Base-by-base conservation (phyloP, 2,113 vertebrate genomes). In the Semicossyphus pulcher region DNA sequence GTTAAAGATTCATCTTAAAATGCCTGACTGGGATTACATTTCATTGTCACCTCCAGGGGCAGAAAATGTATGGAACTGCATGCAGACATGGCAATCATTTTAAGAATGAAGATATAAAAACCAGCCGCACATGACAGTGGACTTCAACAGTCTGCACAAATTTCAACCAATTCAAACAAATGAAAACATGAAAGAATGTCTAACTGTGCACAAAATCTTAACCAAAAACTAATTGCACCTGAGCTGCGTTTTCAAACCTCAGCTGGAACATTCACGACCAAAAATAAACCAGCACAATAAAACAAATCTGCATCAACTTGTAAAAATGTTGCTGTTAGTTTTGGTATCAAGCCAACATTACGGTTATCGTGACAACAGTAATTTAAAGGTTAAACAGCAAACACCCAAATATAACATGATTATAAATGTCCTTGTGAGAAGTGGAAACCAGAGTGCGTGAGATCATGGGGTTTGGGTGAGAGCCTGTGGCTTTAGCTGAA, bases 401-500 rank as follows among this genome's bases (percentile, higher is more conserved):
- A 60, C 1, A 3, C 0, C 1, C 1, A 18, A 59, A 32, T 32
- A 32, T 62, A 31, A 80, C 64, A 79, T 29, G 15, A 26, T 59
- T 21, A 32, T 15, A 21, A 66, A 31, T 49, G 42, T 65, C 49
- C n/a, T 59, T 56, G 25, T 73, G 42, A 72, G 25, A 72, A 23
- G 47, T 64, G 32, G 67, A 75, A 70, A 61, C 9, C 56, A 69
- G 54, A 67, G n/a, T 18, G 42, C 45, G 41, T 71, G 73, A 86
- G 54, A 81, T 63, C 62, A 84, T 73, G 72, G 31, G 77, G 26
- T 84, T 36, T 71, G 79, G 51, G 29, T 72, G 32, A 60, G 47
- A 48, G 70, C 56, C 52, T 63, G 68, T 67, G 72, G 63, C 47
- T 71, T 79, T n/a, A 64, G 54, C 65, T 81, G 44, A 86, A 76